These are phyloP conservation scores for Axinella damicornis DNA, from an alignment of 37 sponge, comb jelly and placozoan genomes.

Conservation along the genomic window DNA sequence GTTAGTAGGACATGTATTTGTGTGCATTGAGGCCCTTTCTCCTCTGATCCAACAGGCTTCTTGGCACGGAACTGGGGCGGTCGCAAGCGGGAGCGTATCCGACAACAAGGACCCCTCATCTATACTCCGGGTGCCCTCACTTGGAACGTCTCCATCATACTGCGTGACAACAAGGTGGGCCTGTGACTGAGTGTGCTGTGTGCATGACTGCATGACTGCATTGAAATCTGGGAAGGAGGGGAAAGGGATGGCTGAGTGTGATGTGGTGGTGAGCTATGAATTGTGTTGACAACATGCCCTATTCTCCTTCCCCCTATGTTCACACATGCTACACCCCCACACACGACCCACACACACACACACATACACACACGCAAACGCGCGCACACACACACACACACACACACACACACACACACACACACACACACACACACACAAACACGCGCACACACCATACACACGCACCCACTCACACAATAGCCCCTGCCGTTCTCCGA, in stretches of 20 bases:
- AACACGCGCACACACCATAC: background rate
- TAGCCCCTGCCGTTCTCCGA: slow-evolving; percentile 78
- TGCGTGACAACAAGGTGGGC: slow-evolving; percentile 39
- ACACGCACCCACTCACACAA: too few species aligned
- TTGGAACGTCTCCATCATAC: slow-evolving; percentile 63
- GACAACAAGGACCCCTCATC: slow-evolving; percentile 36
- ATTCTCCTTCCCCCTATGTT: background rate
- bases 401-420: background rate
- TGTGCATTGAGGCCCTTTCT: too few species aligned
- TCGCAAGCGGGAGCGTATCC: slow-evolving; percentile 44
- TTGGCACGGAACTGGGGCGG: slow-evolving; percentile 38
- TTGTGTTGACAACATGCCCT: too few species aligned
- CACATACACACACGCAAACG: too few species aligned
- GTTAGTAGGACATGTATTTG: too few species aligned
- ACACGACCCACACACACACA: too few species aligned
- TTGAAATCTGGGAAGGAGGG: background rate
- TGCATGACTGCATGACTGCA: background rate
- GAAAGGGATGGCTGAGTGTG: background rate
- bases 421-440: background rate
- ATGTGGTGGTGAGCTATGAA: background rate
- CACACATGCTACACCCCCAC: too few species aligned
- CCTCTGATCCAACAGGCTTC: too few species aligned
- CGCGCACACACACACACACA: background rate
- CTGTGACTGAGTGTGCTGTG: too few species aligned
- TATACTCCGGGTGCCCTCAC: slow-evolving; percentile 59